Percentiles rank a stretch among this genome's conserved stretches.
Conservation (phyloP, 2,113 vertebrate species). For the Gymnobelideus leadbeateri region DNA sequence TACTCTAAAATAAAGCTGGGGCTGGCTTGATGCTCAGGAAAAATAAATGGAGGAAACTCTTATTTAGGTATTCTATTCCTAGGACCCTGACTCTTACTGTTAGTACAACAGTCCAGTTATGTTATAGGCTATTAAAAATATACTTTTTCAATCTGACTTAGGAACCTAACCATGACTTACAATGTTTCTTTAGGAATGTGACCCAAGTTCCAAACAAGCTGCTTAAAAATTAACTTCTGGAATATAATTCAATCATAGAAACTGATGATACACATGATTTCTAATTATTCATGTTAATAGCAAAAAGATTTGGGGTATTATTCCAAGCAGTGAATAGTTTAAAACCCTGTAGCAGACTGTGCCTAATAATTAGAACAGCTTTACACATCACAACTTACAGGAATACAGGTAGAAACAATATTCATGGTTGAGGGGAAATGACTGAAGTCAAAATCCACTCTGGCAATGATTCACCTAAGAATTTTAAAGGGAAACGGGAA, state of each 20-base stretch:
- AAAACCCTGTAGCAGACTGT: background rate
- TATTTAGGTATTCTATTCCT: background rate
- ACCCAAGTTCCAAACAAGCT: background rate
- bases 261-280: background rate
- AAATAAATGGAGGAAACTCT: background rate
- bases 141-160: background rate
- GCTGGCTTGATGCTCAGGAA: background rate
- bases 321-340: background rate
- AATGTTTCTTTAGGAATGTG: background rate
- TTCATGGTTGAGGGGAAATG: background rate
- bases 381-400: background rate
- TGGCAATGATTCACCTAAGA: background rate
- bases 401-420: background rate
- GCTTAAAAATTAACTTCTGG: background rate
- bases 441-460: background rate
- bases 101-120: background rate
- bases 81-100: background rate
- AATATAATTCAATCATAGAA: background rate
- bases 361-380: background rate
- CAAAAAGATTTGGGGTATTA: background rate
- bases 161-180: background rate
- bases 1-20: background rate
- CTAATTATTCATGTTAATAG: background rate
- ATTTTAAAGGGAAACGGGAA: background rate
- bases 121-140: background rate